Evolutionary conservation across 2,113 vertebrate genomes (phyloP).

Genomic region (Athene noctua): DNA sequence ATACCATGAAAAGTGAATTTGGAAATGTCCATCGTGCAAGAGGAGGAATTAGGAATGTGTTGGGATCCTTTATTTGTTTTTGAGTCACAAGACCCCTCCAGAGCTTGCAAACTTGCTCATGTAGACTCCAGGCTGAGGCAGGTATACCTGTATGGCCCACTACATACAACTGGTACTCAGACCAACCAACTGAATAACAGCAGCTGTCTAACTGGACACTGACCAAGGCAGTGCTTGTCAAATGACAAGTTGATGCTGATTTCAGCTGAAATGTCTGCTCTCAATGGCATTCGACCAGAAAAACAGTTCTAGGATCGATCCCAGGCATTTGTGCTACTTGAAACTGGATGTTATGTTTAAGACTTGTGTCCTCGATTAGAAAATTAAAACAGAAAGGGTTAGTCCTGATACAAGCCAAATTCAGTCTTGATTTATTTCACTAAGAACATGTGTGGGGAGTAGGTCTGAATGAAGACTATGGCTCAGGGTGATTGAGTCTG

Average conservation of each 20-base stretch:
- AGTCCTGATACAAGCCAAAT: background rate
- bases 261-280: background rate
- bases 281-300: accelerated
- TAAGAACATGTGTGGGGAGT: background rate
- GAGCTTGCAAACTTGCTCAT: background rate
- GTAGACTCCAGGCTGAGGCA: background rate
- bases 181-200: background rate
- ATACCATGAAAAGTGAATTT: background rate
- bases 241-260: background rate
- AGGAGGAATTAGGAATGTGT: background rate
- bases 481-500: background rate
- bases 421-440: background rate
- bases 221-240: background rate
- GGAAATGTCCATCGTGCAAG: background rate
- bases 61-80: background rate
- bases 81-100: background rate
- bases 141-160: accelerated
- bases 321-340: background rate
- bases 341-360: background rate
- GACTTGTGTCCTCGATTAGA: background rate
- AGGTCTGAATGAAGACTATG: background rate
- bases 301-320: background rate
- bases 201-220: background rate
- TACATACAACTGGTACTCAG: background rate
- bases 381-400: background rate